phyloP scores from a whole-genome alignment of 2,888 invertebrate species.

The Heliconius sara region DNA sequence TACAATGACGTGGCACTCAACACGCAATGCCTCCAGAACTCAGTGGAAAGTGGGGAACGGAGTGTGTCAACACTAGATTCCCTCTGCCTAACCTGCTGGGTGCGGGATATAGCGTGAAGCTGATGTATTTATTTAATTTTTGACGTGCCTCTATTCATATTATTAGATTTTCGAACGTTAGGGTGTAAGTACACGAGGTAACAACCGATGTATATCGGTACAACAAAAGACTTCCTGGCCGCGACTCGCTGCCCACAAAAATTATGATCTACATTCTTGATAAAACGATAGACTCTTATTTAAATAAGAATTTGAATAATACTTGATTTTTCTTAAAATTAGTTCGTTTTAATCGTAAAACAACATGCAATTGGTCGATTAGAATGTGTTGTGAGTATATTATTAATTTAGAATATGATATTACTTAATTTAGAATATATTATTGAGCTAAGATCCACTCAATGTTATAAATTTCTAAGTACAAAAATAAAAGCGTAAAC shows the following conservation, averaged over 20 bases:
- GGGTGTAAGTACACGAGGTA: conserved; percentile 48
- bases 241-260: conserved; percentile 70
- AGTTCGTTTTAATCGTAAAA: conserved; percentile 20
- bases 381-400: conserved; percentile 12
- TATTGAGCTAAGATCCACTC: not conserved
- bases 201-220: conserved; percentile 69
- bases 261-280: conserved; percentile 75
- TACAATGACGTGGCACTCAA: not conserved
- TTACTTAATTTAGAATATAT: not conserved
- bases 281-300: conserved; percentile 67
- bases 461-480: not conserved
- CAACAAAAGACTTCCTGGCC: conserved; percentile 76
- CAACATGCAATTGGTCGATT: conserved; percentile 28
- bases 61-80: no score
- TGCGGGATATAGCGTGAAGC: no score
- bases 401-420: not conserved
- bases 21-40: no score
- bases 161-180: conserved; percentile 32
- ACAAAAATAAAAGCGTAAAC: not conserved
- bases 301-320: conserved; percentile 58
- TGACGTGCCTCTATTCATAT: conserved; percentile 7
- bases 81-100: no score
- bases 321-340: conserved; percentile 37
- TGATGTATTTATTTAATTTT: no score
- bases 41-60: no score